A percentile compares a stretch with the other conserved stretches of the same genome.
These are phyloP conservation scores for Leucosticte australis DNA, from an alignment of 2,113 vertebrate species.

Conservation along the genomic window DNA sequence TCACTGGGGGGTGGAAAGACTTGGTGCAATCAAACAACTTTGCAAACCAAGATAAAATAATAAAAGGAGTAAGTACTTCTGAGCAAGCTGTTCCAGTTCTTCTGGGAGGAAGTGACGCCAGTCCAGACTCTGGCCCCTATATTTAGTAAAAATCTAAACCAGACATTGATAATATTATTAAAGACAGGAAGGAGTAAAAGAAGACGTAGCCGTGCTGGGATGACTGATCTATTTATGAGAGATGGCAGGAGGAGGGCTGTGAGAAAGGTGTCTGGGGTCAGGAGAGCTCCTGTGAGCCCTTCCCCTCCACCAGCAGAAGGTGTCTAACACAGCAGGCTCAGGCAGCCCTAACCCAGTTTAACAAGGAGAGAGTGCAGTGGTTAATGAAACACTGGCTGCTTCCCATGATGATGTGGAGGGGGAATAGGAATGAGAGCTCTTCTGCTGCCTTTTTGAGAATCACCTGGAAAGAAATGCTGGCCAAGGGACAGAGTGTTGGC, in stretches of 20 bases:
- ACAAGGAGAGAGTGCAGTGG: constrained; percentile 12
- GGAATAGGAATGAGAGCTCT: neutral
- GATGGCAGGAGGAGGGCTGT: neutral
- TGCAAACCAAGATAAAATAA: constrained; percentile 19
- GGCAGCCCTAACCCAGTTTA: constrained; percentile 47
- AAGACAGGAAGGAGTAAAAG: constrained; percentile 63
- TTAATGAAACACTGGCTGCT: constrained; percentile 50
- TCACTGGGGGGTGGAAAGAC: neutral
- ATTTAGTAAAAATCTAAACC: constrained; percentile 71
- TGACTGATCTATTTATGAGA: constrained; percentile 31
- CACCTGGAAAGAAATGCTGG: neutral
- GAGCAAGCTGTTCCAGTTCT: constrained; percentile 19
- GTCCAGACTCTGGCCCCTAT: constrained; percentile 41
- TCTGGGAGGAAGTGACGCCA: constrained; percentile 30
- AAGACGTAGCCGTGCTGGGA: neutral
- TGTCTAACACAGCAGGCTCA: constrained; percentile 30
- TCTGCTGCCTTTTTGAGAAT: neutral
- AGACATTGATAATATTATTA: constrained; percentile 67
- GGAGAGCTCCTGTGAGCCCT: neutral
- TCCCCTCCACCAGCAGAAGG: neutral
- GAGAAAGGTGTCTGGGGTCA: constrained; percentile 34
- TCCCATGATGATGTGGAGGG: neutral
- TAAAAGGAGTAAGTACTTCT: neutral
- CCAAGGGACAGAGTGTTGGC: neutral
- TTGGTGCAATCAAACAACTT: neutral